Percentiles rank a stretch among this genome's conserved stretches.
These are phyloP conservation scores for Pithys albifrons DNA, from an alignment of 2,113 vertebrate species.

Conservation along the genomic window DNA sequence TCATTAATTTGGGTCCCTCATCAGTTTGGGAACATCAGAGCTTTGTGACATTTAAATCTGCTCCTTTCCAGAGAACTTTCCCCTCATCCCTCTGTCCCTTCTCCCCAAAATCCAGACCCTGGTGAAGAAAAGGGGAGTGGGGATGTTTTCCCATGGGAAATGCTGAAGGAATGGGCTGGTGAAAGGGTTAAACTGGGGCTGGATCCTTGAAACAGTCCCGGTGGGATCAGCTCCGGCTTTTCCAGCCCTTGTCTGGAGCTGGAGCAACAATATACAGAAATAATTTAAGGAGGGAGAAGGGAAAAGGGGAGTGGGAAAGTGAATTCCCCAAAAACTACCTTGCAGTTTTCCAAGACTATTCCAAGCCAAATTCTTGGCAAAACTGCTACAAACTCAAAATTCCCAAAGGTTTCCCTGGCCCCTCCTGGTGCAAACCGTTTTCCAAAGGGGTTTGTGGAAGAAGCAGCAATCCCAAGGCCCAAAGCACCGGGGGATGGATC, in stretches of 20 bases:
- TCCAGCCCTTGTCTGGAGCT: not conserved
- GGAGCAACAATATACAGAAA: rapidly evolving
- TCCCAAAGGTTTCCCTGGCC: not conserved
- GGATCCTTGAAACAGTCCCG: not conserved
- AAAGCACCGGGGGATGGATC: not conserved
- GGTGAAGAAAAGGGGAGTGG: rapidly evolving
- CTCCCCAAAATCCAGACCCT: not conserved
- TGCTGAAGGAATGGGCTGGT: rapidly evolving
- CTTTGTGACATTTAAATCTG: not conserved
- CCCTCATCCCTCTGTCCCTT: rapidly evolving
- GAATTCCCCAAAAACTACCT: rapidly evolving
- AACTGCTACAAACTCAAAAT: not conserved
- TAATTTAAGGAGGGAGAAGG: not conserved
- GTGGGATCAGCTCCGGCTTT: not conserved
- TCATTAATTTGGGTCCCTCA: not conserved
- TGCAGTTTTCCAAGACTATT: not conserved
- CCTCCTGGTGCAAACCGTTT: not conserved
- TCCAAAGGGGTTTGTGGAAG: not conserved
- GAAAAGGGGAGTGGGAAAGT: not conserved
- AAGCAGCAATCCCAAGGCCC: not conserved
- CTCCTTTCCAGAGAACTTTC: too few species aligned
- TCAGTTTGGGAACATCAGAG: not conserved
- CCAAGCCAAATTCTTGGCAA: rapidly evolving
- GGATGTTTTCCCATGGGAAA: not conserved
- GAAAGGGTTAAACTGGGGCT: not conserved